A percentile compares a stretch with the other conserved stretches of the same genome.
Conservation (phyloP, 1,140 invertebrate species). For the Coboldia fuscipes region DNA sequence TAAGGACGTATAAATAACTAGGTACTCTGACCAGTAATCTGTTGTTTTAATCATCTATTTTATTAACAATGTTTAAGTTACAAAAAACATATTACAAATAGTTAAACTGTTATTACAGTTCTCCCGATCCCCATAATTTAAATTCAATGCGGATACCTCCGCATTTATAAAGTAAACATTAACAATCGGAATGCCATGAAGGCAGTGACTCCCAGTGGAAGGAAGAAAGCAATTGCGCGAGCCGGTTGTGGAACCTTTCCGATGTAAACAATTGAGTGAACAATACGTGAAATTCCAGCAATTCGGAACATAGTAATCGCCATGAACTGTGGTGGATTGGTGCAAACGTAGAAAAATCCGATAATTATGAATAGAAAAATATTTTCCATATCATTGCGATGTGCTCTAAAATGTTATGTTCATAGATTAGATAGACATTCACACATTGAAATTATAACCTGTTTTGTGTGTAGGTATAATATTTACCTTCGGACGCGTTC, state of each 20-base stretch:
- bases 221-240: slow-evolving; percentile 26
- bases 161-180: no score
- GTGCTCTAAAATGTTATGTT: slow-evolving; percentile 26
- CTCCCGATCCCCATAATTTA: no score
- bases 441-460: neutral
- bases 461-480: neutral
- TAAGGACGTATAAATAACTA: no score
- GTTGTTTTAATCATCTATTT: no score
- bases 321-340: slow-evolving; percentile 24
- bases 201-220: slow-evolving; percentile 23
- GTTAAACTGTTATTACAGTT: no score
- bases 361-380: slow-evolving; percentile 41
- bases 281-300: slow-evolving; percentile 30
- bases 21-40: no score
- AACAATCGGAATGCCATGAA: slow-evolving; percentile 32
- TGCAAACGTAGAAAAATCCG: slow-evolving; percentile 35
- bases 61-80: no score
- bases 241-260: slow-evolving; percentile 29
- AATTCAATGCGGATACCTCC: no score
- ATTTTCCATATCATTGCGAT: slow-evolving; percentile 52
- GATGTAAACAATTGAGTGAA: slow-evolving; percentile 42
- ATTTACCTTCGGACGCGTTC: slow-evolving; percentile 25
- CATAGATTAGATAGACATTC: neutral
- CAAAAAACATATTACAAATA: no score
- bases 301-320: slow-evolving; percentile 33